Percentiles rank a stretch among this genome's conserved stretches.
These are phyloP conservation scores for Paracentrotus lividus DNA, from an alignment of 53 echinoderm and acorn worm species.

Conservation along the genomic window DNA sequence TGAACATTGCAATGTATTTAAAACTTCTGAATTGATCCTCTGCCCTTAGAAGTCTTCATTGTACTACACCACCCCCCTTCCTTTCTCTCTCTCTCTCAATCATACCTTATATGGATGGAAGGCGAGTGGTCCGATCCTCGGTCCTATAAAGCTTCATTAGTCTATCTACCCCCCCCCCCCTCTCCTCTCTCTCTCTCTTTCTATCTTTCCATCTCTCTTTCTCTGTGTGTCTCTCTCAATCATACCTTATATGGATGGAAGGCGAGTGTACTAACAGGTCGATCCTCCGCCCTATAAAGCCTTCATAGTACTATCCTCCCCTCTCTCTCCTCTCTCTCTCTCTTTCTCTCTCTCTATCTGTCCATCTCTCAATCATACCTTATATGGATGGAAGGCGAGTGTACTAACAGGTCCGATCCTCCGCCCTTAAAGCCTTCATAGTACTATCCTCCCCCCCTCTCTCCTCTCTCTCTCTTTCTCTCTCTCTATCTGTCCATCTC, in stretches of 20 bases:
- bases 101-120: slow-evolving; percentile 92
- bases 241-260: too few species aligned
- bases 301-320: background rate
- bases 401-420: too few species aligned
- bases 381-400: too few species aligned
- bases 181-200: background rate
- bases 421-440: too few species aligned
- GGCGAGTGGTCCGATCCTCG: slow-evolving; percentile 94
- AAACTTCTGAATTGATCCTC: too few species aligned
- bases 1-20: too few species aligned
- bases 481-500: too few species aligned
- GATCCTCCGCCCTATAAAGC: background rate
- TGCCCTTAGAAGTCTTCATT: background rate
- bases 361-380: too few species aligned
- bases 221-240: background rate
- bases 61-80: background rate
- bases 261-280: too few species aligned
- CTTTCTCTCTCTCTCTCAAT: background rate
- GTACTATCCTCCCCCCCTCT: too few species aligned
- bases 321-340: background rate
- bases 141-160: slow-evolving; percentile 97
- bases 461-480: too few species aligned
- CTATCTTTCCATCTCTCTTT: background rate
- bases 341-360: background rate
- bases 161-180: background rate